Evolutionary conservation across 2,113 vertebrate genomes (phyloP).

Genomic region (Lasiurus borealis): DNA sequence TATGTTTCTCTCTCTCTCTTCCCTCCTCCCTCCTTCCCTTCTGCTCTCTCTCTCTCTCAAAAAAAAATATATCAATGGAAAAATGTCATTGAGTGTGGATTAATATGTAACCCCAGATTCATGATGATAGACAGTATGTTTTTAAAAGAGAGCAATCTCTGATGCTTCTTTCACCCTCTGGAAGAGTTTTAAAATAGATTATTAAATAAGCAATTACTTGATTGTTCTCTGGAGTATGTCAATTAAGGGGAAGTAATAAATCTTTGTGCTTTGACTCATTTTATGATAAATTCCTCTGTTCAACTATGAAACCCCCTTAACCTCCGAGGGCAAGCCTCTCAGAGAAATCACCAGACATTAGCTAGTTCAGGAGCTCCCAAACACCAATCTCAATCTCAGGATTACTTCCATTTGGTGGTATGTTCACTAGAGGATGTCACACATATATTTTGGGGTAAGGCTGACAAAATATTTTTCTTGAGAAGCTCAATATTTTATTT

Average conservation of each 20-base stretch:
- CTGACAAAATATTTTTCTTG: neutral
- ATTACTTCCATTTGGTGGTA: neutral
- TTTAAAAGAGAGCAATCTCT: neutral
- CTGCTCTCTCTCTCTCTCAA: too few relatives aligned
- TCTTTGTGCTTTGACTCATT: conserved; percentile 30
- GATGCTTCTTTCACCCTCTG: neutral
- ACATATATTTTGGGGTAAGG: neutral
- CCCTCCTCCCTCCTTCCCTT: too few relatives aligned
- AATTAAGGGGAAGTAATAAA: neutral
- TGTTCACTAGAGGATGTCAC: neutral
- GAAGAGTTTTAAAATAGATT: neutral
- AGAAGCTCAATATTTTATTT: conserved; percentile 52
- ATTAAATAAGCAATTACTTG: neutral
- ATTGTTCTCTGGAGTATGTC: neutral
- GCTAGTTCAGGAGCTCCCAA: neutral
- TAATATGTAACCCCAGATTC: neutral
- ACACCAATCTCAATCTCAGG: neutral
- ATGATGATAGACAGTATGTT: neutral
- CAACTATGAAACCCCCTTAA: neutral
- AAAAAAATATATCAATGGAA: too few relatives aligned
- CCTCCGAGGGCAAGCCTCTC: neutral
- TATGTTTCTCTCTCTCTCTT: too few relatives aligned
- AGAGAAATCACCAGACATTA: neutral
- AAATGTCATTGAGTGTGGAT: too few relatives aligned
- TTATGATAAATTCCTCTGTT: neutral